Base-by-base conservation (phyloP, 2,888 invertebrate species). In the Arenicola marina region DNA sequence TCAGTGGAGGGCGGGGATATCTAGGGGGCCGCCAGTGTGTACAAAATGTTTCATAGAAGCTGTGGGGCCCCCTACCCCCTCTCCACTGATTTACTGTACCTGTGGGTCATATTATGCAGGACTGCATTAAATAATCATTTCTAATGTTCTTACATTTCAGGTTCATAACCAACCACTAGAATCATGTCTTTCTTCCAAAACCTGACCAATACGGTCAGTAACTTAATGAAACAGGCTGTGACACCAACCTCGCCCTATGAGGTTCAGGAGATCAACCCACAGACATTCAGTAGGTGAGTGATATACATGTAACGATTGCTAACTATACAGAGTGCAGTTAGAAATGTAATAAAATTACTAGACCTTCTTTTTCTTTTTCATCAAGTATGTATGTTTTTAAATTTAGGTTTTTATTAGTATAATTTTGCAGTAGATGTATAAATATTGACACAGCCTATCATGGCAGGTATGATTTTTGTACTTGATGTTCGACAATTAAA, bases 161-260 rank as follows among this genome's bases (percentile, higher is more conserved):
- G n/a, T n/a, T n/a, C n/a, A n/a, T n/a, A n/a, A n/a, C n/a, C n/a
- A n/a, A n/a, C n/a, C n/a, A n/a, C n/a, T n/a, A n/a, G n/a, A n/a
- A n/a, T n/a, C n/a, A 38, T 48, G 48, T 48, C 48, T 11, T 48
- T 48, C 48, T 48, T 48, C 48, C 48, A 48, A 48, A 11, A 48
- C 28, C 7, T 53, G 11, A 18, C 53, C 7, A 32, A 32, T 32
- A 15, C 53, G 7, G 29, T 53, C 15, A 31, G 31, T 7, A 32
- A 53, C 24, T 31, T 53, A 11, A 15, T 53, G 11, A 29, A 32
- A 7, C 29, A 53, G 24, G 53, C 53, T 11, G 32, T 32, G 4
- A 15, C 15, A 7, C 15, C 53, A 11, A 31, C 7, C 7, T 31
- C 29, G 7, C 53, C 53, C 7, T 18, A 28, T 32, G 53, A 53